Evolutionary conservation across 2,797 vertebrate genomes (phyloP).

Genomic region (Carcharodon carcharias): DNA sequence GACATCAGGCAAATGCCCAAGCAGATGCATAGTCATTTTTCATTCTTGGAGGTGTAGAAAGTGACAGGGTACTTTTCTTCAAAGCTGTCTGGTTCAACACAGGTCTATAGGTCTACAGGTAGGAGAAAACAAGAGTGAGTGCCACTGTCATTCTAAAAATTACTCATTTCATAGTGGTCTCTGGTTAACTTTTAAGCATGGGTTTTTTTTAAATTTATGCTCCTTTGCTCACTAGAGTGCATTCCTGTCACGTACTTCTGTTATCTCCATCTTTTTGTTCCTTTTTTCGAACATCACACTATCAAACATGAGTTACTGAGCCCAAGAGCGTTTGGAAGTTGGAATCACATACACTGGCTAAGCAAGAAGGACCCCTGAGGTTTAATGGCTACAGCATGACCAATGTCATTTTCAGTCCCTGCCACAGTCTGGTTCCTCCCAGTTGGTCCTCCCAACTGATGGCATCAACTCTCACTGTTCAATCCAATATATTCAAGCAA

Average conservation of each 20-base stretch:
- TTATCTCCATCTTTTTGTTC: neutral
- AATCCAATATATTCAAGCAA: neutral
- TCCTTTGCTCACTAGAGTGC: neutral
- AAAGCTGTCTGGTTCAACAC: neutral
- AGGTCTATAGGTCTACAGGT: neutral
- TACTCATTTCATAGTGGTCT: neutral
- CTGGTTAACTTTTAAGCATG: neutral
- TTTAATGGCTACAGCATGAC: neutral
- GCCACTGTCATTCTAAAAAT: neutral
- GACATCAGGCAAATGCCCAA: neutral
- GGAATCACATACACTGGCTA: neutral
- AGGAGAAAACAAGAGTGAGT: neutral
- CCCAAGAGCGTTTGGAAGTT: neutral
- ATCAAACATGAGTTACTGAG: neutral
- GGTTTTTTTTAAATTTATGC: neutral
- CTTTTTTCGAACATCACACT: neutral
- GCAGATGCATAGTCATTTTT: neutral
- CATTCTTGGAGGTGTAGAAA: neutral
- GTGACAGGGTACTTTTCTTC: neutral
- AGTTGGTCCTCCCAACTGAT: neutral
- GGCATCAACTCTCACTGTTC: neutral
- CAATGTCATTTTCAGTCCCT: neutral
- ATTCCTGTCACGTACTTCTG: neutral
- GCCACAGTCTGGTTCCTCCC: conserved; percentile 19
- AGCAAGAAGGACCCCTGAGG: neutral